Evolutionary conservation across 1,140 invertebrate species (phyloP).

Genomic region (Diploscapter pachys): DNA sequence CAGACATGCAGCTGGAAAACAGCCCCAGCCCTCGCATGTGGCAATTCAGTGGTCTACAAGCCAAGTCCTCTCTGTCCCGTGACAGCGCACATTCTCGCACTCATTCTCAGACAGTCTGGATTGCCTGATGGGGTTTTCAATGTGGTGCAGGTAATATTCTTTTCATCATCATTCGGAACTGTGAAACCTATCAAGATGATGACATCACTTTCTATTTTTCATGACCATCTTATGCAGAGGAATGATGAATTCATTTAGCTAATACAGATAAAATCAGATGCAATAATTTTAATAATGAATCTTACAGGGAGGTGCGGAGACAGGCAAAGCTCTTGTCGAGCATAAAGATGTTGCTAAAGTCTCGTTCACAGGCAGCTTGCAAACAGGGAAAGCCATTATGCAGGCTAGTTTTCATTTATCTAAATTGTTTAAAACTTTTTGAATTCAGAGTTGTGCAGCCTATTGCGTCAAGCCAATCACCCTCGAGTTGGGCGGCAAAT

Average conservation of each 20-base stretch:
- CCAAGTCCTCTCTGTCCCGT: constrained; percentile 65
- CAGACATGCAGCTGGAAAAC: constrained; percentile 65
- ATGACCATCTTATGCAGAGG: background rate
- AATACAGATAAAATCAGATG: background rate
- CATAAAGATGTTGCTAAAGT: constrained; percentile 63
- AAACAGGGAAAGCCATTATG: constrained; percentile 64
- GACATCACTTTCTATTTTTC: background rate
- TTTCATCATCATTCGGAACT: background rate
- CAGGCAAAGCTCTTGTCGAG: constrained; percentile 61
- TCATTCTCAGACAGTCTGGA: constrained; percentile 63
- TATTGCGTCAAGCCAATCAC: constrained; percentile 65
- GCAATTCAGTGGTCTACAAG: constrained; percentile 66
- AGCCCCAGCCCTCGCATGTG: constrained; percentile 65
- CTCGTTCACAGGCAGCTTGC: constrained; percentile 66
- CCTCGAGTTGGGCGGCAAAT: constrained; percentile 67
- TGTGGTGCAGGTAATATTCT: constrained; percentile 32
- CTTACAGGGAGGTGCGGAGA: constrained; percentile 62
- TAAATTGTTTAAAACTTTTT: too few relatives aligned
- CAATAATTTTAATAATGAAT: constrained; percentile 44
- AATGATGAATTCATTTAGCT: too few relatives aligned
- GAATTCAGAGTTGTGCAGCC: constrained; percentile 55
- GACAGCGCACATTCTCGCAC: constrained; percentile 63
- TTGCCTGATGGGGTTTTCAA: constrained; percentile 65
- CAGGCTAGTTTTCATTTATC: constrained; percentile 13
- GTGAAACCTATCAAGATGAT: background rate